phyloP scores from a whole-genome alignment of 2,113 vertebrate species.

The Paraplagusia blochii region DNA sequence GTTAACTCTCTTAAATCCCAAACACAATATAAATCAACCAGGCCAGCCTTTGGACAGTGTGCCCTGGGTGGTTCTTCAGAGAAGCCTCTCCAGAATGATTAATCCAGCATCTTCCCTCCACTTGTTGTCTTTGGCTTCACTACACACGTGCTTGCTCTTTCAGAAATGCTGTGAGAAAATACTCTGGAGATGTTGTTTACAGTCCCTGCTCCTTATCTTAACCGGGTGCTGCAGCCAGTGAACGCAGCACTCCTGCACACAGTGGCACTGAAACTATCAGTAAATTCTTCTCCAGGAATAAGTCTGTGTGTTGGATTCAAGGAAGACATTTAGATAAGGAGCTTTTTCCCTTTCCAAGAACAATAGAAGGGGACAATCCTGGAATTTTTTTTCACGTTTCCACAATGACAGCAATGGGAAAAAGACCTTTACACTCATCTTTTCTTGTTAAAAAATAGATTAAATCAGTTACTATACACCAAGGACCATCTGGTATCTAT shows the following conservation, averaged over 20 bases:
- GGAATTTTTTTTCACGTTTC: too few species aligned
- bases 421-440: too few species aligned
- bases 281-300: conserved; percentile 29
- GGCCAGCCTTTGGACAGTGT: conserved; percentile 13
- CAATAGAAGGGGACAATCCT: background rate
- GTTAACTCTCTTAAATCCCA: conserved; percentile 26
- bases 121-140: conserved; percentile 62
- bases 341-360: conserved; percentile 4
- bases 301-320: conserved; percentile 36
- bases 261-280: conserved; percentile 36
- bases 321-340: conserved; percentile 37
- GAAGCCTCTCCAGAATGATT: conserved; percentile 49
- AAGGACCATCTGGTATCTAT: too few species aligned
- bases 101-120: conserved; percentile 31
- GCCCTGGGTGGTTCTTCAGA: conserved; percentile 46
- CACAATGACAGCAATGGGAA: too few species aligned
- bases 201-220: conserved; percentile 35
- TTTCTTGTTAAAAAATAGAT: too few species aligned
- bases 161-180: conserved; percentile 70
- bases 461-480: too few species aligned
- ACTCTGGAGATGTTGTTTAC: conserved; percentile 35
- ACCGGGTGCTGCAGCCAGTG: conserved; percentile 29
- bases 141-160: conserved; percentile 33
- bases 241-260: conserved; percentile 31
- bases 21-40: conserved; percentile 21